Percentiles rank a stretch among this genome's conserved stretches.
Evolutionary conservation across 2,888 invertebrate species (phyloP).

Genomic region (Steinernema hermaphroditum): DNA sequence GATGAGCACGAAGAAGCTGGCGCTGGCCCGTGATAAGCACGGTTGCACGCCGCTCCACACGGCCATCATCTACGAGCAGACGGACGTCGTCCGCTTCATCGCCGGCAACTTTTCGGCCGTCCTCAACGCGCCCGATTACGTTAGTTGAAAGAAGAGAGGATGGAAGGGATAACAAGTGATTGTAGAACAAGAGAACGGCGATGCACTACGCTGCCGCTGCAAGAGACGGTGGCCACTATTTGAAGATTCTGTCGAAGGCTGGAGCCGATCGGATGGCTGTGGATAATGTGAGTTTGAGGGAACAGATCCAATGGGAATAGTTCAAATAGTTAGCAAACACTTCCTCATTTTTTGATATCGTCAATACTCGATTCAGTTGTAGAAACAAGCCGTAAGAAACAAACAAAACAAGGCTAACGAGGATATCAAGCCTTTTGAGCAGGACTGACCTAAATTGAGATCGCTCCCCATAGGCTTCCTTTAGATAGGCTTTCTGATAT

Average conservation of each 20-base stretch:
- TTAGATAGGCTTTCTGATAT: too few species aligned
- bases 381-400: neutral
- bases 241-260: constrained; percentile 75
- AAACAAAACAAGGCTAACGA: too few species aligned
- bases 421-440: too few species aligned
- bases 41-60: constrained; percentile 76
- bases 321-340: constrained; percentile 22
- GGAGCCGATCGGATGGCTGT: constrained; percentile 83
- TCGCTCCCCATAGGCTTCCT: too few species aligned
- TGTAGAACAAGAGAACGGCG: constrained; percentile 79
- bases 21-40: constrained; percentile 78
- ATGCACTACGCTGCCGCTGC: constrained; percentile 82
- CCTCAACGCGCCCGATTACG: constrained; percentile 72
- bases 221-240: constrained; percentile 74
- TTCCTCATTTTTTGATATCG: constrained; percentile 7
- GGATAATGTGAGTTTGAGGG: constrained; percentile 80
- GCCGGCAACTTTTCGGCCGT: constrained; percentile 76
- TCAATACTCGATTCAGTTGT: too few species aligned
- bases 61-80: constrained; percentile 79
- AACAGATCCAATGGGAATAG: neutral
- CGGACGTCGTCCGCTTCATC: constrained; percentile 77
- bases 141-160: constrained; percentile 40
- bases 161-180: neutral
- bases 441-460: too few species aligned
- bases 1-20: constrained; percentile 77